Percentiles rank a stretch among this genome's conserved stretches.
These are phyloP conservation scores for Agrochola circellaris DNA, from an alignment of 2,888 invertebrate genomes.

Conservation along the genomic window DNA sequence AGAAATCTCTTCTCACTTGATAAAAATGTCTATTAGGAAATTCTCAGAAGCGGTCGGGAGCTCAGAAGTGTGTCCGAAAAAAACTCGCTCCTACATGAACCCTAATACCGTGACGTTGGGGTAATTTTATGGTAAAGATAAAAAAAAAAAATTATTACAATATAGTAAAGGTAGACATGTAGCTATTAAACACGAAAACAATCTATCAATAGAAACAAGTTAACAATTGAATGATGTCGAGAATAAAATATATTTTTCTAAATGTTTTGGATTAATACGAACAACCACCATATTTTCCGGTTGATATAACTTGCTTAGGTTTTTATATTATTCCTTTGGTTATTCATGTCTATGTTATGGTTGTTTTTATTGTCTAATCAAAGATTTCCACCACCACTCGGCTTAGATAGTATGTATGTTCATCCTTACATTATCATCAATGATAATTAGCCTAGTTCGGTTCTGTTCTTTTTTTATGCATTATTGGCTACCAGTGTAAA, in stretches of 20 bases:
- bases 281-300: conserved; percentile 21
- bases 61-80: neutral
- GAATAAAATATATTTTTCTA: neutral
- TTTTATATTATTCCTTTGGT: neutral
- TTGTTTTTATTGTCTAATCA: neutral
- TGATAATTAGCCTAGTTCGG: neutral
- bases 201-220: conserved; percentile 17
- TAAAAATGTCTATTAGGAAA: conserved; percentile 3
- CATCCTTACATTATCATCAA: neutral
- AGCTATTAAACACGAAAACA: neutral
- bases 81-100: neutral
- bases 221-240: neutral
- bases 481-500: neutral
- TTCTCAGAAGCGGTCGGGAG: neutral
- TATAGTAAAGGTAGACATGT: neutral
- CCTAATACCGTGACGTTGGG: neutral
- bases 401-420: neutral
- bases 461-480: too few species aligned
- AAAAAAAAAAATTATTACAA: too few species aligned
- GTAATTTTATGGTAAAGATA: neutral
- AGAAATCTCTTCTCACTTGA: neutral
- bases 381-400: neutral
- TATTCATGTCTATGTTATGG: neutral
- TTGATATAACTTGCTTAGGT: conserved; percentile 1
- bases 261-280: conserved; percentile 15